Conservation (phyloP, 2,113 vertebrate genomes). For the Anoplopoma fimbria region DNA sequence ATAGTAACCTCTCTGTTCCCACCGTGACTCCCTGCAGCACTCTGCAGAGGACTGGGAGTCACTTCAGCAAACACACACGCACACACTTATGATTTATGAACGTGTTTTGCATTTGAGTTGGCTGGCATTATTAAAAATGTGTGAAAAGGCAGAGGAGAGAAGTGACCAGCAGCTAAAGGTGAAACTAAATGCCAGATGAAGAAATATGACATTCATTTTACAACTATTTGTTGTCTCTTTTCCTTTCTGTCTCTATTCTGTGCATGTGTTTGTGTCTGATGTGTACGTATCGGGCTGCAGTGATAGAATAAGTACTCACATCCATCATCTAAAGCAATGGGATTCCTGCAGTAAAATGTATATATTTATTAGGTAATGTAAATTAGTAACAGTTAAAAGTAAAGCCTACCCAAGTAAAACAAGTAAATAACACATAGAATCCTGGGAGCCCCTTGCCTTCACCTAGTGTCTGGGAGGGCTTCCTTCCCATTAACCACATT, state of each 20-base stretch:
- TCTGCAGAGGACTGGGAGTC: slow-evolving; percentile 4
- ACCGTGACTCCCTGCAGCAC: slow-evolving; percentile 3
- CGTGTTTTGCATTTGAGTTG: not conserved
- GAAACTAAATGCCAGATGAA: not conserved
- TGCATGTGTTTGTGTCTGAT: not conserved
- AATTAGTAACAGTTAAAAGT: not conserved
- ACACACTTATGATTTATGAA: slow-evolving; percentile 1
- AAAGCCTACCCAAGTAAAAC: too few relatives aligned
- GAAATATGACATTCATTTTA: not conserved
- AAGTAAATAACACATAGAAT: too few relatives aligned
- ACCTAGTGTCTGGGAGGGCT: too few relatives aligned
- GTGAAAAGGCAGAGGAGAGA: not conserved
- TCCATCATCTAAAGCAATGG: not conserved
- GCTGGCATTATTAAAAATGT: not conserved
- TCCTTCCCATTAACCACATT: too few relatives aligned
- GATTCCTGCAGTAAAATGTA: not conserved
- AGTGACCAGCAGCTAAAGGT: not conserved
- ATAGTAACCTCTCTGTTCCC: slow-evolving; percentile 16
- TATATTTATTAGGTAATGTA: not conserved
- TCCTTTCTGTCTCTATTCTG: not conserved
- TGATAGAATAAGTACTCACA: not conserved
- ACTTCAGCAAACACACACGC: not conserved
- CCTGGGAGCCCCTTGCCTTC: too few relatives aligned
- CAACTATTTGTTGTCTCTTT: not conserved
- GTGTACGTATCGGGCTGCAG: not conserved